Conservation (phyloP, 2,113 vertebrate species). For the Dicerorhinus sumatrensis region DNA sequence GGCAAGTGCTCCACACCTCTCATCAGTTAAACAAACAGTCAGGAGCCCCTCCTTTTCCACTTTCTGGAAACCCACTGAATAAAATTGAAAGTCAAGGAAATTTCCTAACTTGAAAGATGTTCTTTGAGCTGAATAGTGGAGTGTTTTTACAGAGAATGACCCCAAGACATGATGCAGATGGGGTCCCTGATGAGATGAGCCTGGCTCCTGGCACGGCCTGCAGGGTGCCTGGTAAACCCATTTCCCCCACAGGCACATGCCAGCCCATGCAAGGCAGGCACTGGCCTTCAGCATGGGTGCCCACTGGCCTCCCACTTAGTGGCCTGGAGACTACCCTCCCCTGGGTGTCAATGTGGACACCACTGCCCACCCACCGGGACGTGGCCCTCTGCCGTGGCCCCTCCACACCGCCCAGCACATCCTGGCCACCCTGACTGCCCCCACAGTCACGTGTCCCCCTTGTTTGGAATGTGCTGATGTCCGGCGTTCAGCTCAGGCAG, state of each 20-base stretch:
- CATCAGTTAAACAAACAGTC: background rate
- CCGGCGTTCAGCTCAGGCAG: background rate
- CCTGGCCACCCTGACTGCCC: background rate
- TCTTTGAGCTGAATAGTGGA: background rate
- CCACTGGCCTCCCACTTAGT: background rate
- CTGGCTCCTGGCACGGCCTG: background rate
- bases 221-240: background rate
- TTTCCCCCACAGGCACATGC: rapidly evolving
- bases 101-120: background rate
- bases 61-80: background rate
- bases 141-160: background rate
- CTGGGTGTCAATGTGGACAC: background rate
- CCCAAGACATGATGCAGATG: rapidly evolving
- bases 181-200: background rate
- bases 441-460: background rate
- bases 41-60: no score
- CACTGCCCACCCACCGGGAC: background rate
- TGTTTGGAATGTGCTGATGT: background rate
- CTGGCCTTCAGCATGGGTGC: background rate
- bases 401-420: background rate
- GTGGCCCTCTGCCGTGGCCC: rapidly evolving
- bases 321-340: background rate
- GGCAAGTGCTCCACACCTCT: background rate
- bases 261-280: background rate
- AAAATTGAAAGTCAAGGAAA: background rate